Evolutionary conservation across 2,888 invertebrate species (phyloP), one percentile per base, ranked within the genome.

Genomic region (Chydorus sphaericus): DNA sequence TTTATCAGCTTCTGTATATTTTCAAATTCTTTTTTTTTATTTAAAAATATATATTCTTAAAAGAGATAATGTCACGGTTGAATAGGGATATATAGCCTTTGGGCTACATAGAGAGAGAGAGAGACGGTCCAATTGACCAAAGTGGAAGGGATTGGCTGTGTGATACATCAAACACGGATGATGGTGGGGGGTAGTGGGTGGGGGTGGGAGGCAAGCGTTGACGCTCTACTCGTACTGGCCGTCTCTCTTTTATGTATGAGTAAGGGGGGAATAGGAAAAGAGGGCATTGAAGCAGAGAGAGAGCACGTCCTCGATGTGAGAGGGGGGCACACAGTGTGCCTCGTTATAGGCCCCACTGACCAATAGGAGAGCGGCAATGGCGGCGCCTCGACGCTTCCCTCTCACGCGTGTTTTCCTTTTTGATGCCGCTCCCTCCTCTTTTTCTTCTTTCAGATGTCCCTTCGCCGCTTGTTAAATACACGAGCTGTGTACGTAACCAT

Each of bases 291-390:
- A 23, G 44, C 44, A 44, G 28, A 44, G 28, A 44, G 26, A 44
- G 44, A 23, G 44, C 44, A 28, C 44, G 28, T 28, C 44, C 23
- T 7, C 44, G 26, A 28, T 23, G 44, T 44, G 44, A 14, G 23
- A 14, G 44, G 23, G 44, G 23, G n/a, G n/a, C n/a, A n/a, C 36
- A 10, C 10, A n/a, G 31, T 29, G 50, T 30, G 29, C 50, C 50
- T 50, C 30, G 50, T 50, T 50, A 50, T 50, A 50, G 49, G 50
- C 50, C 30, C 23, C 29, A 30, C 50, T 50, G 50, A 50, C 50
- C 50, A 50, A 50, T 50, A 18, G 50, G 29, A 50, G 50, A 50
- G 31, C 50, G 31, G 50, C 31, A 50, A 50, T 50, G 50, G 50
- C 50, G 30, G 30, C 29, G 29, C 29, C 29, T 44, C 44, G 44